Conservation (phyloP, 2,797 vertebrate species). For the Spinus olivaceus region DNA sequence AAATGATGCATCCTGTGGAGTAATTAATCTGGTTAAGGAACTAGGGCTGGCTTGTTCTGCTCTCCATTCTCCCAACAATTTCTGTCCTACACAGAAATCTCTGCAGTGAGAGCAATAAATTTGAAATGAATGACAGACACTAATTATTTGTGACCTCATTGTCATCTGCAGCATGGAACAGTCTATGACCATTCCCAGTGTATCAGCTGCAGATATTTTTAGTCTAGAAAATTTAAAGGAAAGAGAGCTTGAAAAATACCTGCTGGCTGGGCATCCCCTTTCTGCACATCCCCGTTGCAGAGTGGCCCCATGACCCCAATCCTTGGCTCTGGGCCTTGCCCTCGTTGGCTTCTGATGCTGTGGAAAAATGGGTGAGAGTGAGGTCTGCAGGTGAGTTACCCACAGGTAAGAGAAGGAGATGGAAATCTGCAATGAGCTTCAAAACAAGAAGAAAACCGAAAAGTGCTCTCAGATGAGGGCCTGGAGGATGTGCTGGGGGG, state of each 20-base stretch:
- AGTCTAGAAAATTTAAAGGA: background rate
- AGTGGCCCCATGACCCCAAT: background rate
- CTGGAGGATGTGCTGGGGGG: background rate
- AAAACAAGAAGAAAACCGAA: background rate
- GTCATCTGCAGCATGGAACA: background rate
- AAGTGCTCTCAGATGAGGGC: background rate
- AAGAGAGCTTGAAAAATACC: background rate
- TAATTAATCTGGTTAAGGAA: conserved; percentile 52
- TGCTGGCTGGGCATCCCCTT: background rate
- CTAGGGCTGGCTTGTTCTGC: background rate
- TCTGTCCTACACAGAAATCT: conserved; percentile 12
- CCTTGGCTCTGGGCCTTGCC: background rate
- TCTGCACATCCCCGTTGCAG: background rate
- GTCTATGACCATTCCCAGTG: background rate
- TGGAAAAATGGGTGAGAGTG: background rate
- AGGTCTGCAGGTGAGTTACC: background rate
- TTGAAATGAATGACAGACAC: conserved; percentile 6
- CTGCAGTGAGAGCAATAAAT: conserved; percentile 33
- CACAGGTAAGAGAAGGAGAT: background rate
- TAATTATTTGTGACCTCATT: conserved; percentile 60
- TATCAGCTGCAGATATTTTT: background rate
- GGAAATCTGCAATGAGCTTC: background rate
- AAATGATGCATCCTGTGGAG: conserved; percentile 17
- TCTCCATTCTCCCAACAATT: background rate
- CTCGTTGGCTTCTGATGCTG: background rate